A percentile compares a stretch with the other conserved stretches of the same genome.
phyloP scores from a whole-genome alignment of 1,140 invertebrate genomes.

The Aradophagus sp. region DNA sequence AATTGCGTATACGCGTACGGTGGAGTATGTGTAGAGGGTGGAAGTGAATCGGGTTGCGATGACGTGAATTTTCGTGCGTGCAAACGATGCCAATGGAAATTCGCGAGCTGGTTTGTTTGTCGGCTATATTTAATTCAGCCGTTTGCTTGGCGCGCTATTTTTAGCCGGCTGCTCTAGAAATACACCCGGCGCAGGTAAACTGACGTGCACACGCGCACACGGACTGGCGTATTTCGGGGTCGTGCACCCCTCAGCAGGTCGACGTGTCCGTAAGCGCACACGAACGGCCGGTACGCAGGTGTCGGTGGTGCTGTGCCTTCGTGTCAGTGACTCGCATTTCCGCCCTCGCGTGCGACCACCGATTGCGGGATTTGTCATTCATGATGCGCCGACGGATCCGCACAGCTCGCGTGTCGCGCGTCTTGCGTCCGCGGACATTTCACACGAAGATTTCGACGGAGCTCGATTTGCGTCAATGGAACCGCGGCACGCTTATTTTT shows the following conservation, averaged over 20 bases:
- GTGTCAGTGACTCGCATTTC: conserved; percentile 1
- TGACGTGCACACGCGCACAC: conserved; percentile 16
- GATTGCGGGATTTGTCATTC: conserved; percentile 21
- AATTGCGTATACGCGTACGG: not conserved
- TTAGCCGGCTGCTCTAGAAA: conserved; percentile 69
- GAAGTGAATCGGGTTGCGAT: conserved; percentile 19
- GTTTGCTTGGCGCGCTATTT: conserved; percentile 67
- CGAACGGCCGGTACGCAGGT: conserved; percentile 1
- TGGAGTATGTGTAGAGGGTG: too few relatives aligned
- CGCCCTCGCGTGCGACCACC: conserved; percentile 4
- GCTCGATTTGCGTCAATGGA: conserved; percentile 6
- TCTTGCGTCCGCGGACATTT: conserved; percentile 11
- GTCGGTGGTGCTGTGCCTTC: conserved; percentile 3
- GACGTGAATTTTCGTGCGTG: conserved; percentile 40
- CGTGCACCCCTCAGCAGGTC: conserved; percentile 45
- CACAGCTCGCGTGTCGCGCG: conserved; percentile 5
- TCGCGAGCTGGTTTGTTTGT: conserved; percentile 66
- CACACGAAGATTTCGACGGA: conserved; percentile 12
- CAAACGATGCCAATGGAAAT: conserved; percentile 60
- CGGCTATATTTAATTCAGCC: conserved; percentile 70
- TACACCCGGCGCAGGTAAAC: conserved; percentile 51
- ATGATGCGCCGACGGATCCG: conserved; percentile 9
- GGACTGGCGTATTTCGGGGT: conserved; percentile 42
- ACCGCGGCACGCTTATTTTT: not conserved
- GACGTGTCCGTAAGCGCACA: conserved; percentile 20